Percentiles rank a stretch among this genome's conserved stretches.
phyloP scores from a whole-genome alignment of 2,888 invertebrate species.

The Drosophila subquinaria region DNA sequence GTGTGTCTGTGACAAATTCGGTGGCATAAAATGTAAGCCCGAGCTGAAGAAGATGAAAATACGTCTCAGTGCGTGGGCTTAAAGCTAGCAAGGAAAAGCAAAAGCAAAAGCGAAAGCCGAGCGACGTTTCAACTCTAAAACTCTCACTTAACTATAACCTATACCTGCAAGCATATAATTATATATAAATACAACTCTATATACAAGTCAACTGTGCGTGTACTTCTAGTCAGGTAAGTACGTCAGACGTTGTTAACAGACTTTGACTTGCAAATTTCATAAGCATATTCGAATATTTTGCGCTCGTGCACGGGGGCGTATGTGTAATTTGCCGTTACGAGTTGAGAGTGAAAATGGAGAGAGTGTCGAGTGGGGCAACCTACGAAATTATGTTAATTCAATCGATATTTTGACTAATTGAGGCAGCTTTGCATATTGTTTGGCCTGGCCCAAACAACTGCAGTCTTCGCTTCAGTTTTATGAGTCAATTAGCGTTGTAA shows the following conservation, averaged over 20 bases:
- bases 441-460: conserved; percentile 13
- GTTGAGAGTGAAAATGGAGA: not conserved
- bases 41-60: conserved; percentile 33
- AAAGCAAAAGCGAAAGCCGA: conserved; percentile 23
- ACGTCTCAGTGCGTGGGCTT: conserved; percentile 40
- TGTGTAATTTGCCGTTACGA: conserved; percentile 40
- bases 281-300: conserved; percentile 28
- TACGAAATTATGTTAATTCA: conserved; percentile 70
- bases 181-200: conserved; percentile 16
- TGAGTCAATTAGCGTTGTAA: conserved; percentile 67
- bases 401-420: conserved; percentile 66
- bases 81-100: conserved; percentile 8
- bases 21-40: conserved; percentile 49
- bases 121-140: conserved; percentile 45
- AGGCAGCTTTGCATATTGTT: conserved; percentile 45
- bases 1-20: conserved; percentile 51
- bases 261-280: conserved; percentile 52
- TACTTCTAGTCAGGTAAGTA: conserved; percentile 53
- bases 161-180: conserved; percentile 11
- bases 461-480: conserved; percentile 38
- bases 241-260: conserved; percentile 3
- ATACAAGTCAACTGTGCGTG: conserved; percentile 43
- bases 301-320: conserved; percentile 31
- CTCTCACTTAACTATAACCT: conserved; percentile 39
- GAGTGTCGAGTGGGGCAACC: conserved; percentile 1